These are phyloP conservation scores for Bettongia penicillata DNA, from an alignment of 2,113 vertebrate genomes.

Conservation along the genomic window DNA sequence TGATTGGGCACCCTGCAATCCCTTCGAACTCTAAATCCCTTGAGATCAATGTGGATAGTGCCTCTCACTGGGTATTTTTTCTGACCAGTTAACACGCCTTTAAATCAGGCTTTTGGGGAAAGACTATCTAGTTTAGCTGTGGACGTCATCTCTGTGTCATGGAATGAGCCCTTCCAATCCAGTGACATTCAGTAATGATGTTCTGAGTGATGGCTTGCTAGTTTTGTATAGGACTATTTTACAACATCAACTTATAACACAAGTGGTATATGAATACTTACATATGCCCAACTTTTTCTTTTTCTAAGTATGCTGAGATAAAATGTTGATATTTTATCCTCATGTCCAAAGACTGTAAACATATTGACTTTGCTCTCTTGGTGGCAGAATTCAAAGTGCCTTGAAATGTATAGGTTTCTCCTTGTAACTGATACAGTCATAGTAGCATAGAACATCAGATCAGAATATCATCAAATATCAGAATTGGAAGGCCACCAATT, in stretches of 20 bases:
- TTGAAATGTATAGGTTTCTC: not conserved
- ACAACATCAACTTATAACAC: not conserved
- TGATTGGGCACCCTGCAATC: too few relatives aligned
- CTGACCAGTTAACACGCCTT: not conserved
- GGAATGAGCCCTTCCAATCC: not conserved
- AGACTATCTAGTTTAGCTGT: not conserved
- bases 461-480: not conserved
- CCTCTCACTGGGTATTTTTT: too few relatives aligned
- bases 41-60: too few relatives aligned
- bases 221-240: not conserved
- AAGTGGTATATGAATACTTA: not conserved
- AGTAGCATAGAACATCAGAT: not conserved
- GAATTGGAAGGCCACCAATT: not conserved
- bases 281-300: not conserved
- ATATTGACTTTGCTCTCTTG: not conserved
- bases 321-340: not conserved
- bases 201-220: not conserved
- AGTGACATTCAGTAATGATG: not conserved
- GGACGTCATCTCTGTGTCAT: not conserved
- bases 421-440: not conserved
- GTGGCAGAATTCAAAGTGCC: not conserved
- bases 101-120: not conserved
- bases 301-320: not conserved
- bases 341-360: not conserved
- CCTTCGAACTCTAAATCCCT: too few relatives aligned